Conservation (phyloP, 1,140 invertebrate species). For the Polypedilum pembai region DNA sequence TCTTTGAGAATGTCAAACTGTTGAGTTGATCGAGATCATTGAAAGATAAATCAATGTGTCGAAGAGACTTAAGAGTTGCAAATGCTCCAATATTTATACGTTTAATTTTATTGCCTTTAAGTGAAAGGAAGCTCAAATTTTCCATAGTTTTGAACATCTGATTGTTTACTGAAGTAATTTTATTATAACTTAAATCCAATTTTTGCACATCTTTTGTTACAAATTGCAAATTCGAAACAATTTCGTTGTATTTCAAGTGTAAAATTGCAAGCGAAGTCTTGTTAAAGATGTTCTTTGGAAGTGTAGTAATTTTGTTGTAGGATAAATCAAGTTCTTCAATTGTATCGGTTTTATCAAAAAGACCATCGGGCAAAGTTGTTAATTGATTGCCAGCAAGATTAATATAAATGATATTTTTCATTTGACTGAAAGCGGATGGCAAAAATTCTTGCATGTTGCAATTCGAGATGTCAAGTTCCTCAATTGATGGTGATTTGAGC, state of each 20-base stretch:
- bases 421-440: constrained; percentile 51
- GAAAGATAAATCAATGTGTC: constrained; percentile 58
- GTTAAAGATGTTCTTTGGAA: constrained; percentile 53
- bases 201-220: constrained; percentile 50
- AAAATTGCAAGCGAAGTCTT: constrained; percentile 53
- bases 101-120: constrained; percentile 55
- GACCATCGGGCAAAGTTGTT: constrained; percentile 50
- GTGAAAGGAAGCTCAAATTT: constrained; percentile 52
- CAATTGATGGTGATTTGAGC: constrained; percentile 50
- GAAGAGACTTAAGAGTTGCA: constrained; percentile 51
- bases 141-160: constrained; percentile 56
- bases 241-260: constrained; percentile 51
- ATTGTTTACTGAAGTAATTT: constrained; percentile 53
- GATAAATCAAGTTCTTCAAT: constrained; percentile 61
- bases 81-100: constrained; percentile 61
- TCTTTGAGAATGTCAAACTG: constrained; percentile 56
- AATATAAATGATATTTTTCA: constrained; percentile 54
- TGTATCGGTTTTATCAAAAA: constrained; percentile 51
- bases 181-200: constrained; percentile 56
- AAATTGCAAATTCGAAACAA: constrained; percentile 47
- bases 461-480: constrained; percentile 57
- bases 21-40: constrained; percentile 57
- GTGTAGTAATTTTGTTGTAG: constrained; percentile 51
- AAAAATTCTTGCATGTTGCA: constrained; percentile 54
- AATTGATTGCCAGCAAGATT: constrained; percentile 57